Percentiles rank a stretch among this genome's conserved stretches.
These are phyloP conservation scores for Phyllotreta striolata DNA, from an alignment of 2,888 invertebrate genomes.

Conservation along the genomic window DNA sequence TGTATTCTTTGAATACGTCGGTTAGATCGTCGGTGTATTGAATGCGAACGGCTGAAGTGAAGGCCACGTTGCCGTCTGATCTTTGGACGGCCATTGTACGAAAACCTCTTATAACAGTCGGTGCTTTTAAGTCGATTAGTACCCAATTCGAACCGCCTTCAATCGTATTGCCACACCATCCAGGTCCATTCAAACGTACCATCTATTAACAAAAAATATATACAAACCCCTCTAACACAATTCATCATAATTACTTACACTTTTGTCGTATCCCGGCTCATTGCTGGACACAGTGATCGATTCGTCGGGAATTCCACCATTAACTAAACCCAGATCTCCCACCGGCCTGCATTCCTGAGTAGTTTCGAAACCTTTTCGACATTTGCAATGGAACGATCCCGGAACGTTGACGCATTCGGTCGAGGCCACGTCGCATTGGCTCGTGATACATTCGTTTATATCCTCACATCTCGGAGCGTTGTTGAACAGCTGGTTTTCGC, in stretches of 20 bases:
- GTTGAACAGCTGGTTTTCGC: slow-evolving; percentile 82
- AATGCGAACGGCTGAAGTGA: slow-evolving; percentile 88
- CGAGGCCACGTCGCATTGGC: slow-evolving; percentile 89
- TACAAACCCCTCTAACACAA: not conserved
- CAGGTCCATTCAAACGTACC: slow-evolving; percentile 82
- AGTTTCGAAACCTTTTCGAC: slow-evolving; percentile 82
- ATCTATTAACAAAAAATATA: slow-evolving; percentile 64
- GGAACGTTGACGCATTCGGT: slow-evolving; percentile 90
- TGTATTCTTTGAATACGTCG: slow-evolving; percentile 89
- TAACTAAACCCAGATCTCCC: slow-evolving; percentile 86
- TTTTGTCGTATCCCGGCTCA: slow-evolving; percentile 83
- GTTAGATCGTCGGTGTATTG: slow-evolving; percentile 89
- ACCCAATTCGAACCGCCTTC: slow-evolving; percentile 92
- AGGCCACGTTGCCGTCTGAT: slow-evolving; percentile 83
- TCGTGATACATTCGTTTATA: slow-evolving; percentile 88
- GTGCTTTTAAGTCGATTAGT: slow-evolving; percentile 85
- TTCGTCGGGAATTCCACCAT: slow-evolving; percentile 90
- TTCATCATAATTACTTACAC: slow-evolving; percentile 70
- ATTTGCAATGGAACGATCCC: slow-evolving; percentile 90
- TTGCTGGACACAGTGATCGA: slow-evolving; percentile 85
- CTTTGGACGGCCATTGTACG: slow-evolving; percentile 88
- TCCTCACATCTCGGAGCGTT: slow-evolving; percentile 90
- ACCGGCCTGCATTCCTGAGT: slow-evolving; percentile 90
- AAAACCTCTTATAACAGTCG: slow-evolving; percentile 88
- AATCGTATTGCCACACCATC: slow-evolving; percentile 89